Evolutionary conservation across 2,797 vertebrate genomes (phyloP), one percentile per base, ranked within the genome.

Genomic region (Aselliscus stoliczkanus): DNA sequence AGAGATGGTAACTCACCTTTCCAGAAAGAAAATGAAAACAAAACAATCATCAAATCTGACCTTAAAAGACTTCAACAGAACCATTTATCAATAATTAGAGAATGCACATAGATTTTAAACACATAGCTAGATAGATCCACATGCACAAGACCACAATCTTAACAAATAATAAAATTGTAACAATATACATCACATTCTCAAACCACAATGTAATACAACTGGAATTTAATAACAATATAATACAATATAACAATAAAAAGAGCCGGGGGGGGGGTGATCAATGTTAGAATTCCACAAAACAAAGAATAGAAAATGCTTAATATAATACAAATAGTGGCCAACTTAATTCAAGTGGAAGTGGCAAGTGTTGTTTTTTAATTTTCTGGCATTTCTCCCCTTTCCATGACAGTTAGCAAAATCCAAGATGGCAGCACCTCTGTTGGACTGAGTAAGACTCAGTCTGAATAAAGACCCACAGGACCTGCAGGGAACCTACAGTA

Each of bases 181-280:
- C 39, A 34, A 13, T 70, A 21, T 34, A 17, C 21, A 21, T 56
- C 56, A 56, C 4, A 58, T 10, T 75, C 18, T 92, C 56, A 42
- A 73, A 83, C 5, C 4, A 65, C n/a, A 76, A 17, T 29, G 67
- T 11, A 86, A 37, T 64, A 31, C 18, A 82, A 69, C 27, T 47
- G 37, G 11, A 27, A 93, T 76, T 67, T 93, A 39, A 60, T 64
- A 54, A n/a, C 83, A 77, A 67, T 6, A 23, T n/a, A 80, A 77
- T 21, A 91, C 79, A 91, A 88, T 29, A 76, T 13, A 94, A 52
- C 13, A 27, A 67, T 73, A 44, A 39, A 89, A 84, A 52, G 17
- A 88, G 44, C 1, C 25, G 14, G 13, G 14, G 42, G 15, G 42
- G 14, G 13, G 14, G 42, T 20, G 42, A 54, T 81, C 44, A 23